Evolutionary conservation across 2,113 vertebrate genomes (phyloP).

Genomic region (Mormoops blainvillei): DNA sequence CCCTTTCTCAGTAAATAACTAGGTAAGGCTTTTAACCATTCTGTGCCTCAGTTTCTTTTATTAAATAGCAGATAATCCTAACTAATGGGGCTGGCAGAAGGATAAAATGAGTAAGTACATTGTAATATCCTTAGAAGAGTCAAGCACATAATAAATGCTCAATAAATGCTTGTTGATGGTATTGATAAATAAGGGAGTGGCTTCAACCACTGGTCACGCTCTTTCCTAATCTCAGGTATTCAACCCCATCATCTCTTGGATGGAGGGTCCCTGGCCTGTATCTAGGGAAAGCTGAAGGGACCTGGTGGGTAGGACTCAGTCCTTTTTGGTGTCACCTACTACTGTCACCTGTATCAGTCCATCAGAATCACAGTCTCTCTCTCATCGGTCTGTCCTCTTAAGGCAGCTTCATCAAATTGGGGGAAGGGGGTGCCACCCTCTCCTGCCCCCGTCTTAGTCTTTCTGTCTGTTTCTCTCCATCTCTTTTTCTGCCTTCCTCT

Average conservation of each 20-base stretch:
- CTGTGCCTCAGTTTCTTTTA: neutral
- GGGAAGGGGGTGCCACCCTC: fast-evolving
- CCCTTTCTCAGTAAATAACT: neutral
- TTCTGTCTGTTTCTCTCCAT: neutral
- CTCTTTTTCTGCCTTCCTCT: neutral
- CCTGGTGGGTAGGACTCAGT: neutral
- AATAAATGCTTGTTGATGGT: neutral
- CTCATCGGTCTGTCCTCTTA: neutral
- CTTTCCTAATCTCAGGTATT: neutral
- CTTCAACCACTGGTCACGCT: neutral
- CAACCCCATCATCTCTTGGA: neutral
- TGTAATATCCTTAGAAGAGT: neutral
- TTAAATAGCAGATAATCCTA: neutral
- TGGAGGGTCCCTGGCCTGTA: neutral
- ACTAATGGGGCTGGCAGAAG: neutral
- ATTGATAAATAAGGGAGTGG: neutral
- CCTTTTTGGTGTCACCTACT: neutral
- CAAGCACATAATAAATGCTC: neutral
- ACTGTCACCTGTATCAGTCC: neutral
- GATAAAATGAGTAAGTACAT: neutral
- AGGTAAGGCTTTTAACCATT: neutral
- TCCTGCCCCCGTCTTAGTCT: neutral
- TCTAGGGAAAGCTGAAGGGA: neutral
- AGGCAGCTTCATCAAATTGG: neutral
- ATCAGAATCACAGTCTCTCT: neutral